A percentile compares a stretch with the other conserved stretches of the same genome.
phyloP scores from a whole-genome alignment of 2,113 vertebrate species.

The Etheostoma cragini region DNA sequence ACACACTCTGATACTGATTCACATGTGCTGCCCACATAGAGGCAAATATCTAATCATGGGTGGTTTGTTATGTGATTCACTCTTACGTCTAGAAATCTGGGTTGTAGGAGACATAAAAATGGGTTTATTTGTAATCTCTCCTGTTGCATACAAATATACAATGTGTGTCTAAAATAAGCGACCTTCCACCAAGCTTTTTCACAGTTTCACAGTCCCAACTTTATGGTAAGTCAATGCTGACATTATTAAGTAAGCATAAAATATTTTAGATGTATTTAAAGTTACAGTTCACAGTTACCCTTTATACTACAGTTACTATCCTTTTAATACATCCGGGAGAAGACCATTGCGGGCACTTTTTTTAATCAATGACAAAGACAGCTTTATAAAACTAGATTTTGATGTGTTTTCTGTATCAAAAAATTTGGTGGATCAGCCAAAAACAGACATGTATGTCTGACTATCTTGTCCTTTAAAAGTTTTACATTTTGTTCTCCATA shows the following conservation, averaged over 20 bases:
- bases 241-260: too few relatives aligned
- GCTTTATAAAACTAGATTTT: neutral
- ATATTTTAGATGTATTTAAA: neutral
- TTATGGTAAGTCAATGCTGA: too few relatives aligned
- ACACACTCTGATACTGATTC: neutral
- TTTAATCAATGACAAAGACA: neutral
- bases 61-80: neutral
- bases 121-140: neutral
- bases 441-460: neutral
- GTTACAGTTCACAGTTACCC: neutral
- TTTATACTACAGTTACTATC: neutral
- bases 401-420: neutral
- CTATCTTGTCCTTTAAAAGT: neutral
- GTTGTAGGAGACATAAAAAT: neutral
- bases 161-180: neutral
- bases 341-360: neutral
- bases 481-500: neutral
- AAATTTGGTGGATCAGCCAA: neutral
- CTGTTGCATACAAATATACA: neutral
- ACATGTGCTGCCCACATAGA: neutral
- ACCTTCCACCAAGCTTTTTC: too few relatives aligned
- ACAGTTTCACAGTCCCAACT: too few relatives aligned
- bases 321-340: neutral
- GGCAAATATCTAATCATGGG: neutral
- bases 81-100: neutral